phyloP scores from a whole-genome alignment of 1,140 invertebrate species.

The Cotesia glomerata region DNA sequence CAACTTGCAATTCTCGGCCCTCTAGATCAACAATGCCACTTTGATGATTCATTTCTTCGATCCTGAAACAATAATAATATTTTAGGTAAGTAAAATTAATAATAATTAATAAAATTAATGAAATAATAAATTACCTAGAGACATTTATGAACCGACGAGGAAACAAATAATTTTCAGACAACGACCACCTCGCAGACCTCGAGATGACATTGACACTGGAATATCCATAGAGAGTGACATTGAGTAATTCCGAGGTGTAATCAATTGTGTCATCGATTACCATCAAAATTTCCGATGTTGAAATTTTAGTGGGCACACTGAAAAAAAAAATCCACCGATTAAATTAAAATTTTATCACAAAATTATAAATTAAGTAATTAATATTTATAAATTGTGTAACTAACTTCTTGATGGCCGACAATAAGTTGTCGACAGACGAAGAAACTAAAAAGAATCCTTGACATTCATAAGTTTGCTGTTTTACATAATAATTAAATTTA shows the following conservation, averaged over 20 bases:
- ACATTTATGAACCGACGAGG: slow-evolving; percentile 43
- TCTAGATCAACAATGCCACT: slow-evolving; percentile 37
- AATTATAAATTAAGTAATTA: too few species aligned
- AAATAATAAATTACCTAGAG: slow-evolving; percentile 33
- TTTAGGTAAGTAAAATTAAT: not conserved
- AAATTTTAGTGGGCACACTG: slow-evolving; percentile 42
- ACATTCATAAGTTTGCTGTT: slow-evolving; percentile 31
- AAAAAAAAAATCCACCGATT: not conserved
- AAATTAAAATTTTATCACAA: not conserved
- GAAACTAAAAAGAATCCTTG: slow-evolving; percentile 42
- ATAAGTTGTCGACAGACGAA: slow-evolving; percentile 24
- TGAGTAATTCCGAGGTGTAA: slow-evolving; percentile 40
- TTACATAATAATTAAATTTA: slow-evolving; percentile 40
- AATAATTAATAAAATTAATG: not conserved
- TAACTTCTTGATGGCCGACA: slow-evolving; percentile 34
- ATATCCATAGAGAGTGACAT: slow-evolving; percentile 42
- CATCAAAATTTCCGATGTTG: slow-evolving; percentile 46
- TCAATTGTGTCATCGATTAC: slow-evolving; percentile 37
- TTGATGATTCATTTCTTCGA: slow-evolving; percentile 31
- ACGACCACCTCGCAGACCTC: slow-evolving; percentile 42
- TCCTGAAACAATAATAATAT: slow-evolving; percentile 33
- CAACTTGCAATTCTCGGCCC: slow-evolving; percentile 41
- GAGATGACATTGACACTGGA: slow-evolving; percentile 46
- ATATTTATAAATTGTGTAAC: not conserved
- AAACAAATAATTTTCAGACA: slow-evolving; percentile 46